Percentiles rank a stretch among this genome's conserved stretches.
Conservation (phyloP, 2,797 vertebrate species). For the Acanthurus tractus region DNA sequence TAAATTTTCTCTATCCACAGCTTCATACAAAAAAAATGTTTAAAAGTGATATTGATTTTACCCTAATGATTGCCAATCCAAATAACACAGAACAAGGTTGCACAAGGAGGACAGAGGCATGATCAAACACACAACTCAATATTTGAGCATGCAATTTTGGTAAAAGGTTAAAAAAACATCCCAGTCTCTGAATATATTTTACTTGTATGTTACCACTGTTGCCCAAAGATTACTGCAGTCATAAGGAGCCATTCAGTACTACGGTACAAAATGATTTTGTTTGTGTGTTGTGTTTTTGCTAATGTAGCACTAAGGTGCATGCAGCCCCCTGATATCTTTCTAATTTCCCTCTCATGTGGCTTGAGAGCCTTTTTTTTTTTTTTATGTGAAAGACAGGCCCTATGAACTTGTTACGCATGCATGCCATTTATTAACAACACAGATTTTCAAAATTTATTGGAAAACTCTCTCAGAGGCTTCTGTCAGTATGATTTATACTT, state of each 20-base stretch:
- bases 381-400: neutral
- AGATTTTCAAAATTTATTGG: conserved; percentile 11
- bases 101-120: conserved; percentile 14
- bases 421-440: neutral
- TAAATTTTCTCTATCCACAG: neutral
- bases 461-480: conserved; percentile 1
- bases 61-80: conserved; percentile 17
- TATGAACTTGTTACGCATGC: neutral
- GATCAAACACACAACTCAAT: conserved; percentile 9
- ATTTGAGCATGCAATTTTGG: conserved; percentile 2
- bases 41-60: conserved; percentile 8
- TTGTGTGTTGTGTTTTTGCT: no score
- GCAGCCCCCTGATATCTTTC: neutral
- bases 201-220: neutral
- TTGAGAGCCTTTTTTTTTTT: neutral
- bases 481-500: conserved; percentile 15
- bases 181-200: neutral
- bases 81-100: conserved; percentile 42
- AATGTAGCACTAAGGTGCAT: neutral
- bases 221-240: neutral
- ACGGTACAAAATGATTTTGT: neutral
- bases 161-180: neutral
- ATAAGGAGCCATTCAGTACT: neutral
- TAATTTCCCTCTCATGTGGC: neutral
- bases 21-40: neutral